Evolutionary conservation across 2,797 vertebrate species (phyloP), one percentile per base, ranked within the genome.

Genomic region (Spondyliosoma cantharus): DNA sequence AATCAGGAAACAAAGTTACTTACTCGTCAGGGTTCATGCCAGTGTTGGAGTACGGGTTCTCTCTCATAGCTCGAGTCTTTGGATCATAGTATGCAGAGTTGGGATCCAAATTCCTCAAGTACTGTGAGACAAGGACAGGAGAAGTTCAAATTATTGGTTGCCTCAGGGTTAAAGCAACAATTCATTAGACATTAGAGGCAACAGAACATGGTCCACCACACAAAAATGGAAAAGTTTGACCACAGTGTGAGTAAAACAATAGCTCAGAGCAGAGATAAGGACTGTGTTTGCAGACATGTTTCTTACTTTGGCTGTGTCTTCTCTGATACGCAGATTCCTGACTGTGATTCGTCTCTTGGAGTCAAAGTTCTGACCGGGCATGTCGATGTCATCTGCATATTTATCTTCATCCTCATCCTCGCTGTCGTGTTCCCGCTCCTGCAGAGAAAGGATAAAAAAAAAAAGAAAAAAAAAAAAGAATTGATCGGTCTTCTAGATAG

Each of bases 341-440:
- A 99, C 98, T 7, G 98, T 99, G 92, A 99, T 99, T 54, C 98
- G 95, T 87, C 98, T 96, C 89, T 99, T 99, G 0, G 98, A 99
- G 93, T 99, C 98, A 86, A 99, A 99, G 94, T 99, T 99, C 93
- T 99, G 98, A 54, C 98, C 98, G 0, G 98, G 98, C 98, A 99
- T 99, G 88, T 99, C 98, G n/a, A 99, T 97, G 81, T 99, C 98
- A 89, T 99, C 98, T 32, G 97, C 97, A 0, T 99, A 99, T 90
- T 99, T 99, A 85, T 99, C 98, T 91, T 99, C 98, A 92, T 99
- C 98, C 71, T 99, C 98, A 74, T 97, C 98, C 83, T 99, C 98
- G 46, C 98, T 99, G 90, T 98, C 96, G 71, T 97, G 97, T 88
- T 99, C 98, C 73, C 96, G 93, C 89, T 99, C 97, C 97, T 99